Percentiles rank a stretch among this genome's conserved stretches.
phyloP scores from a whole-genome alignment of 2,888 invertebrate genomes.

The Deilephila elpenor region DNA sequence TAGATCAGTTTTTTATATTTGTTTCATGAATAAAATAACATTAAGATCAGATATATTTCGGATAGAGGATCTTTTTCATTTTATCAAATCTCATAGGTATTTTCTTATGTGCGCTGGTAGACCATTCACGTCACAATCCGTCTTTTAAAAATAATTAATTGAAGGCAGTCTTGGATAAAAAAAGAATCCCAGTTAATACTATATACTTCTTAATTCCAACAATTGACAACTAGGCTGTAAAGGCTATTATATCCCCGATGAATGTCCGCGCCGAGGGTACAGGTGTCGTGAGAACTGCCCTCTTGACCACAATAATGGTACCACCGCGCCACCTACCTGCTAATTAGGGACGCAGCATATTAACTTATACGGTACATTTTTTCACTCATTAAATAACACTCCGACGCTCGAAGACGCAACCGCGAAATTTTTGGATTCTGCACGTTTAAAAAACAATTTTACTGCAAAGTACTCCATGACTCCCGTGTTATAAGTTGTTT shows the following conservation, averaged over 20 bases:
- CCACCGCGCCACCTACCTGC: conserved; percentile 39
- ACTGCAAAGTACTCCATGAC: neutral
- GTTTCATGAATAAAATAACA: neutral
- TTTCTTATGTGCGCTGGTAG: too few species aligned
- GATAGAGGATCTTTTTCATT: too few species aligned
- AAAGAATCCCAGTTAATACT: too few species aligned
- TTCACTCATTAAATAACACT: conserved; percentile 49
- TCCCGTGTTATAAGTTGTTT: neutral
- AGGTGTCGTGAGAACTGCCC: conserved; percentile 49
- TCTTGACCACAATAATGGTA: conserved; percentile 50
- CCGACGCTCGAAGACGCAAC: conserved; percentile 39
- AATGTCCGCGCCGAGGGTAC: conserved; percentile 33
- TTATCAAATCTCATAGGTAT: too few species aligned
- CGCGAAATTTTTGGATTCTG: conserved; percentile 17
- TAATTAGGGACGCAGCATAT: conserved; percentile 52
- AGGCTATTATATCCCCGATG: neutral
- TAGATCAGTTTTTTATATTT: too few species aligned
- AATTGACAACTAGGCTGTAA: neutral
- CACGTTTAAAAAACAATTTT: conserved; percentile 4
- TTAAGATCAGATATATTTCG: neutral
- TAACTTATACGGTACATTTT: conserved; percentile 46
- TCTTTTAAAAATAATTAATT: too few species aligned
- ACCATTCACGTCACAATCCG: too few species aligned
- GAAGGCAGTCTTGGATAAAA: too few species aligned
- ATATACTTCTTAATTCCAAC: neutral